Conservation (phyloP, 2,797 vertebrate genomes). For the Picus viridis region DNA sequence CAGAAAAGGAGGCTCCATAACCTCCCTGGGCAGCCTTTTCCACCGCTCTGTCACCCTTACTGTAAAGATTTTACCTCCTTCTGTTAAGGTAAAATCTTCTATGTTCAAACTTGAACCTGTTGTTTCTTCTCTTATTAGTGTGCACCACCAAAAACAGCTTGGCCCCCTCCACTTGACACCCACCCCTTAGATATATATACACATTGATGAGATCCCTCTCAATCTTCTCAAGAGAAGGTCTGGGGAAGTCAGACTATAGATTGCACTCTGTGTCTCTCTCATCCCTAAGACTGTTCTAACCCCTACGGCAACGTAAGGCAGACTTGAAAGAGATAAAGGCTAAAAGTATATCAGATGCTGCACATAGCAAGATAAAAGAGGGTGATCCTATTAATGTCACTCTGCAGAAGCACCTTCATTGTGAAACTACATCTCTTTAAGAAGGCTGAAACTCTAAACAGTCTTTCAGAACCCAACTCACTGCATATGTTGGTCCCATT, state of each 20-base stretch:
- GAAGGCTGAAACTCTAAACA: not conserved
- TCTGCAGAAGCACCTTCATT: not conserved
- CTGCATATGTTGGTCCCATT: not conserved
- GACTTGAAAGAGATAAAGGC: not conserved
- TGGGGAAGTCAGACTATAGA: not conserved
- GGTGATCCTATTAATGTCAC: not conserved
- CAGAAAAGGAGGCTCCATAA: too few species aligned
- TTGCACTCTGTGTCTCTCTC: not conserved
- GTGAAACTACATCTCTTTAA: not conserved
- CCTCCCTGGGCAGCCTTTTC: too few species aligned
- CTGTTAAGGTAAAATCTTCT: too few species aligned
- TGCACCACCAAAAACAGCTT: too few species aligned
- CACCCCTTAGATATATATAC: too few species aligned
- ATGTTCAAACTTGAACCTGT: too few species aligned
- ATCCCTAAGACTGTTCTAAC: not conserved
- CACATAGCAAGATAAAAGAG: not conserved
- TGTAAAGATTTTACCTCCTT: too few species aligned
- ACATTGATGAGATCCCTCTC: too few species aligned
- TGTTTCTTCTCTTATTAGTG: too few species aligned
- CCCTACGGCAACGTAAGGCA: not conserved
- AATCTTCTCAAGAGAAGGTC: too few species aligned
- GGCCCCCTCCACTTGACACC: too few species aligned
- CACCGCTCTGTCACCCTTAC: too few species aligned
- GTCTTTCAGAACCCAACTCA: not conserved
- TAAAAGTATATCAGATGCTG: not conserved